Base-by-base conservation (phyloP, 2,113 vertebrate genomes). In the Ovis canadensis region DNA sequence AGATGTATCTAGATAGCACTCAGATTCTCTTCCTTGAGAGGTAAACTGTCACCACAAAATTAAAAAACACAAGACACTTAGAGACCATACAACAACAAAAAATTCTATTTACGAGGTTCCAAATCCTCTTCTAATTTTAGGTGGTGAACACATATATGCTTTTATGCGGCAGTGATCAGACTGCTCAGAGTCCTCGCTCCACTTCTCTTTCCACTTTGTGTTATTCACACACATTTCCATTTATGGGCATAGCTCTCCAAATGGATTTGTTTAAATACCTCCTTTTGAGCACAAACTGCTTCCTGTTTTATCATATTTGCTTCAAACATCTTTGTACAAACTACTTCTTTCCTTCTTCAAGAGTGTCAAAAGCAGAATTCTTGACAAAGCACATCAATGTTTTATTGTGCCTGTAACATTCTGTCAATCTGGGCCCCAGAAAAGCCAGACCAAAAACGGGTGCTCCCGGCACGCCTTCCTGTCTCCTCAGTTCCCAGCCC, bases 281-380 rank as follows among this genome's bases (percentile, higher is more conserved):
- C 52, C 45, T 82, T 96, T 45, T 67, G 77, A 87, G 33, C 27
- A 94, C 23, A 94, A 48, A 52, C 48, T 36, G 25, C 13, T 19
- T 96, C 62, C 10, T 88, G 67, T 71, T 87, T 29, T 88, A 25
- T 52, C 85, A 54, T 92, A 89, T 89, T 83, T 83, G 59, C 54
- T 97, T 40, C 84, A 85, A 92, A 59, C 25, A 89, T 90, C 81
- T 88, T 62, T 27, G n/a, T n/a, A 74, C 43, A 43, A 64, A 52
- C 64, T 82, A 45, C 13, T 62, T 85, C 52, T 45, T 43, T 40
- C 27, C 21, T n/a, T 85, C 33, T 90, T 29, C 74, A 90, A n/a
- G n/a, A 92, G 52, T 31, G 64, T 88, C 80, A 84, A 89, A 91
- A 90, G 94, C 74, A 64, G 90, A 92, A 96, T 81, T 94, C 84